These are phyloP conservation scores for Peromyscus polionotus DNA, from an alignment of 2,113 vertebrate genomes.

Conservation along the genomic window DNA sequence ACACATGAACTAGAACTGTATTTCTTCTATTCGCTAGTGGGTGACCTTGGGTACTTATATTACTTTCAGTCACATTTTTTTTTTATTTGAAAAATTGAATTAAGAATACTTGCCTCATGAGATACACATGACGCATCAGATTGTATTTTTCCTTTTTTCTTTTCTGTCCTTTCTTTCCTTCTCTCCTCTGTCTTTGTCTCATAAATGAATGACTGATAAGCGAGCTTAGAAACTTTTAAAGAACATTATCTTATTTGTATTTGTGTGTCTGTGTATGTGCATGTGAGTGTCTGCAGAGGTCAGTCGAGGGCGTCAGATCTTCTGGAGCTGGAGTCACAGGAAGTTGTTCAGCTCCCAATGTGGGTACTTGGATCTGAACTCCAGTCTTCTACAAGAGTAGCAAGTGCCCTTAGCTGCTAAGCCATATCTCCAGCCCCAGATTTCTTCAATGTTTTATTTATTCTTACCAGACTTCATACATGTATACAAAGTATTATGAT, in stretches of 20 bases:
- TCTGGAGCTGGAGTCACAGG: background rate
- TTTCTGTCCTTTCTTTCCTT: background rate
- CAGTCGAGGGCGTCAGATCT: background rate
- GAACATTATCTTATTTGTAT: background rate
- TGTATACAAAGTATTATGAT: background rate
- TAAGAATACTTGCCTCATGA: background rate
- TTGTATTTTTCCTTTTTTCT: background rate
- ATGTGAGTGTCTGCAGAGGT: background rate
- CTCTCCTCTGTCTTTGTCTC: background rate
- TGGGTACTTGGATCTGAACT: background rate
- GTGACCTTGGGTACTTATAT: background rate
- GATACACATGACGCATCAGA: background rate
- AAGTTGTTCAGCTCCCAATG: background rate
- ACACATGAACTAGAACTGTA: background rate
- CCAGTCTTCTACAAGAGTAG: background rate
- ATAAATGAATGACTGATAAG: background rate
- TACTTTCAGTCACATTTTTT: background rate
- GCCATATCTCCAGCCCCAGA: background rate
- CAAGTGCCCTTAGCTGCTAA: background rate
- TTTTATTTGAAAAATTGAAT: background rate
- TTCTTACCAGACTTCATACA: background rate
- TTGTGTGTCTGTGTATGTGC: background rate
- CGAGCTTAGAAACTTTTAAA: background rate
- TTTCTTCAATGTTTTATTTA: background rate
- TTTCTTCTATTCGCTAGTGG: background rate